Evolutionary conservation across 23 tunicate genomes (phyloP), one percentile per base, ranked within the genome.

Genomic region (Styela clava): DNA sequence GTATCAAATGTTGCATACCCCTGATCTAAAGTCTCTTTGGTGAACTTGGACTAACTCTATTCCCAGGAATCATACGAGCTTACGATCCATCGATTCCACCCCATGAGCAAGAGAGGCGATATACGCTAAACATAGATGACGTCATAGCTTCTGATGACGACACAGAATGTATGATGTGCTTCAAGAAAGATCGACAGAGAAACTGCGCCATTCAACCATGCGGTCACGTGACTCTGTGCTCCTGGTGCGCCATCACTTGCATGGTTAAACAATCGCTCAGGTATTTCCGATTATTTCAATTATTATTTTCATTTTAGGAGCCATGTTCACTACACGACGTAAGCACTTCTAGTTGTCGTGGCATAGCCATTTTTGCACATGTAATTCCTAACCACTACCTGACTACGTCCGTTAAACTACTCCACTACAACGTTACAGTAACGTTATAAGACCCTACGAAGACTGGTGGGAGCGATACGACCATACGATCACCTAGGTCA

Each of bases 151-250:
- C 61, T 22, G 95, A 89, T 27, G 74, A 62, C 2, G 95, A 89
- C 73, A 81, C 62, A 35, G 95, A 89, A 69, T 89, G 95, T 52
- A 27, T 89, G 83, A 85, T 89, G 89, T 89, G 95, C 52, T 89
- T 85, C 77, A 89, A 89, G 44, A 80, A 81, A 51, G 95, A 89
- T 18, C 64, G 95, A 74, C 31, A 52, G 2, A 27, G 62, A 3
- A 83, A 89, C 84, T 89, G 95, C 86, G 82, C 88, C 24, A 85
- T 89, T 51, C 95, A 89, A 81, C 95, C 95, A 63, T 89, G 95
- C 35, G 95, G 95, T 44, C 95, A 89, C 82, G 31, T 80, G 26
- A 74, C 95, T 29, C 44, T 89, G 64, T 89, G 95, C 61, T 24
- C 74, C 65, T 89, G 95, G 95, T 89, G 95, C 72, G 95, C 95